phyloP scores from a whole-genome alignment of 92 coral and sea anemone species.

The Paragorgia papillata region DNA sequence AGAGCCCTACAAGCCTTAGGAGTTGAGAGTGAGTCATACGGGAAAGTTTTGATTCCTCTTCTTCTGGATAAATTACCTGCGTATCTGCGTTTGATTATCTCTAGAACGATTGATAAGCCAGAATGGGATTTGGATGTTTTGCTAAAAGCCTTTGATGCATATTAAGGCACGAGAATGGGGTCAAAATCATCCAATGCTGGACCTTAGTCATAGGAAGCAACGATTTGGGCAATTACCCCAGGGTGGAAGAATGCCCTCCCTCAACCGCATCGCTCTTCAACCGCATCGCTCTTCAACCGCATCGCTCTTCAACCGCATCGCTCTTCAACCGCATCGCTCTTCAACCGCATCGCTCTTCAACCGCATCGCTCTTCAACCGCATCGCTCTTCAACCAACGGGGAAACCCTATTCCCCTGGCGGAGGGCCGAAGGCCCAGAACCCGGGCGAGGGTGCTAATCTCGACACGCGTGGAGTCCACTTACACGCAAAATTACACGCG shows the following conservation, averaged over 20 bases:
- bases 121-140: conserved; percentile 45
- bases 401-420: no score
- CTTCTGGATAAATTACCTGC: conserved; percentile 31
- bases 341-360: no score
- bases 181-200: not conserved
- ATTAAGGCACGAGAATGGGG: conserved; percentile 15
- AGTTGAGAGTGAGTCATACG: conserved; percentile 23
- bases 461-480: no score
- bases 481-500: no score
- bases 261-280: not conserved
- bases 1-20: conserved; percentile 28
- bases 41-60: conserved; percentile 38
- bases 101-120: conserved; percentile 15
- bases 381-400: not conserved
- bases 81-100: conserved; percentile 20
- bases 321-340: no score
- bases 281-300: not conserved
- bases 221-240: not conserved
- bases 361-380: not conserved
- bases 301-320: not conserved
- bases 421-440: no score
- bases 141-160: conserved; percentile 24
- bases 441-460: no score
- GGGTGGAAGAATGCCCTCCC: not conserved
- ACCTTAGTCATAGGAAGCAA: not conserved